Evolutionary conservation across 2,113 vertebrate genomes (phyloP), one percentile per base, ranked within the genome.

Genomic region (Noturus placidus): DNA sequence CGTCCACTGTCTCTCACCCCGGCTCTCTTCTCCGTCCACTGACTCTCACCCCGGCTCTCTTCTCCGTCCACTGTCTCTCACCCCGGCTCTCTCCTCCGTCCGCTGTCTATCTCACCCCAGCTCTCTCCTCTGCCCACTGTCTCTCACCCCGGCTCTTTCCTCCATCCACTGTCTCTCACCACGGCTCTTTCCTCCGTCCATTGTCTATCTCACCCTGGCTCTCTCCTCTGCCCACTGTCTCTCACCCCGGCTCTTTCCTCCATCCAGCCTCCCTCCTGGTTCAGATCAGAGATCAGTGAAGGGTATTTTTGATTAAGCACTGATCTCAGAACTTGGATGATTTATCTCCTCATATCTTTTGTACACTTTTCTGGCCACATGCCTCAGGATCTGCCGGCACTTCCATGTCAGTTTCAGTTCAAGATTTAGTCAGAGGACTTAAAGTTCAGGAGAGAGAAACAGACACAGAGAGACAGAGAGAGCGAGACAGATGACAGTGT

Each of bases 391-490:
- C 80, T 15, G 1, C 13, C 27, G 20, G 10, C 33, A 82, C n/a
- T 38, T 9, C 4, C 7, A 2, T 56, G 8, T 56, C 17, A 80
- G 52, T 35, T 35, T 57, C 20, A 57, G 78, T 35, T 33, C 30
- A 42, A 50, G 15, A 46, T 42, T 61, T 4, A 77, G 27, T 20
- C 22, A 33, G 63, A 30, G 33, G 46, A 88, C 69, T 2, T 77
- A 85, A 88, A 86, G 84, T 63, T 61, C 81, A 84, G 82, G 56
- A 90, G 46, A 25, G 78, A 67, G 63, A 35, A 1, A 35, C 6
- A 2, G 30, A 70, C 33, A 72, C 15, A 72, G 33, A 69, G 78
- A 86, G 88, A 86, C 78, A 83, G 84, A 80, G 82, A 90, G 88
- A 90, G 89, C 0, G 2, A 17, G 69, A 84, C 35, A 54, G 50